Evolutionary conservation across 2,888 invertebrate species (phyloP).

Genomic region (Dolichomitus sp.): DNA sequence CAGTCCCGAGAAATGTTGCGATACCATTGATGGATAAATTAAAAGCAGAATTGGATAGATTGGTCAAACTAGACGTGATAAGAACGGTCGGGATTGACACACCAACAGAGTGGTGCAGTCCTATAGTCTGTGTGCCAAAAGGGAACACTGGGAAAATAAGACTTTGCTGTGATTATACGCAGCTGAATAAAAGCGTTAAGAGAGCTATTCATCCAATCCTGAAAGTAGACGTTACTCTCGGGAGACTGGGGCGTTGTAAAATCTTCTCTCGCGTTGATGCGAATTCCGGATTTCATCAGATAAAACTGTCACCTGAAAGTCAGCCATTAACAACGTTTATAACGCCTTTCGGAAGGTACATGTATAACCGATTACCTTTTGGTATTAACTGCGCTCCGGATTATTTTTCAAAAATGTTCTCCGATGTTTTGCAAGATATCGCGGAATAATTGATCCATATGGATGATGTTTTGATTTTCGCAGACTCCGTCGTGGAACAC

Average conservation of each 20-base stretch:
- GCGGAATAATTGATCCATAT: slow-evolving; percentile 68
- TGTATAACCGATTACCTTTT: slow-evolving; percentile 36
- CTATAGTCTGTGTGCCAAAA: slow-evolving; percentile 79
- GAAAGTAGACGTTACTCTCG: slow-evolving; percentile 72
- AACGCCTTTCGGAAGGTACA: slow-evolving; percentile 68
- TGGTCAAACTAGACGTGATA: slow-evolving; percentile 75
- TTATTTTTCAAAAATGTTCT: slow-evolving; percentile 37
- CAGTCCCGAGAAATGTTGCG: slow-evolving; percentile 77
- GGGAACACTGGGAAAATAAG: neutral
- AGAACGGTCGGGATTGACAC: slow-evolving; percentile 70
- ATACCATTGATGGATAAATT: slow-evolving; percentile 77
- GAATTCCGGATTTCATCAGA: slow-evolving; percentile 66
- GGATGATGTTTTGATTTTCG: slow-evolving; percentile 73
- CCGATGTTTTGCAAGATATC: slow-evolving; percentile 14
- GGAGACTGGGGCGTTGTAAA: slow-evolving; percentile 68
- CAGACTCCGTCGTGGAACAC: slow-evolving; percentile 68
- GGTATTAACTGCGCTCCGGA: slow-evolving; percentile 57
- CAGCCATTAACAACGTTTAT: slow-evolving; percentile 68
- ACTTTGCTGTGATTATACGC: slow-evolving; percentile 73
- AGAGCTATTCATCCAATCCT: slow-evolving; percentile 71
- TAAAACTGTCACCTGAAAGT: slow-evolving; percentile 61
- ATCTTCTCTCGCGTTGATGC: slow-evolving; percentile 73
- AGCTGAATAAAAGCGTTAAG: slow-evolving; percentile 71
- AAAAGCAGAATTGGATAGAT: slow-evolving; percentile 75
- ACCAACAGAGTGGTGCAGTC: slow-evolving; percentile 80